Percentiles rank a stretch among this genome's conserved stretches.
Conservation (phyloP, 1,140 invertebrate species). For the Octopus bimaculoides region DNA sequence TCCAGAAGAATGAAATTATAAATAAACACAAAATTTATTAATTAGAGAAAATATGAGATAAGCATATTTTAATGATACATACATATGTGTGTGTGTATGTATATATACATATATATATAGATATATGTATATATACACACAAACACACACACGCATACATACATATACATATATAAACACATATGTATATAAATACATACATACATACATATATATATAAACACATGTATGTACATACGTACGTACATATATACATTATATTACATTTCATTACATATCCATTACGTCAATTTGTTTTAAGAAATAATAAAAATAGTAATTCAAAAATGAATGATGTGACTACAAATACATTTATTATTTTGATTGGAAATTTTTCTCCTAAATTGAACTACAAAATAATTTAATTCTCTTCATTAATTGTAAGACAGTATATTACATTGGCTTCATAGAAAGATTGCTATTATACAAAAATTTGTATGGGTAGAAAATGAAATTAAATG, state of each 20-base stretch:
- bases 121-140: background rate
- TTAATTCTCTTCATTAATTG: too few relatives aligned
- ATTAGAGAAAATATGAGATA: background rate
- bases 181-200: background rate
- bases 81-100: background rate
- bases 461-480: too few relatives aligned
- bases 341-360: too few relatives aligned
- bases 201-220: background rate
- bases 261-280: too few relatives aligned
- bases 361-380: too few relatives aligned
- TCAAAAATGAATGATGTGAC: too few relatives aligned
- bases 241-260: background rate
- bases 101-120: background rate
- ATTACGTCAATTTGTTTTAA: too few relatives aligned
- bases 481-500: too few relatives aligned
- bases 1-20: constrained; percentile 38
- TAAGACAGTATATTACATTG: too few relatives aligned
- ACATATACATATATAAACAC: background rate
- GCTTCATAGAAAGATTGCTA: too few relatives aligned
- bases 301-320: too few relatives aligned
- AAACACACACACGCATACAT: background rate
- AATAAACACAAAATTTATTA: background rate
- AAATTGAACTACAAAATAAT: too few relatives aligned
- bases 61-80: background rate
- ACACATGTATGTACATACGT: background rate